phyloP scores from a whole-genome alignment of 37 sponge, comb jelly and placozoan species.

The Cliona cf. orientalis region DNA sequence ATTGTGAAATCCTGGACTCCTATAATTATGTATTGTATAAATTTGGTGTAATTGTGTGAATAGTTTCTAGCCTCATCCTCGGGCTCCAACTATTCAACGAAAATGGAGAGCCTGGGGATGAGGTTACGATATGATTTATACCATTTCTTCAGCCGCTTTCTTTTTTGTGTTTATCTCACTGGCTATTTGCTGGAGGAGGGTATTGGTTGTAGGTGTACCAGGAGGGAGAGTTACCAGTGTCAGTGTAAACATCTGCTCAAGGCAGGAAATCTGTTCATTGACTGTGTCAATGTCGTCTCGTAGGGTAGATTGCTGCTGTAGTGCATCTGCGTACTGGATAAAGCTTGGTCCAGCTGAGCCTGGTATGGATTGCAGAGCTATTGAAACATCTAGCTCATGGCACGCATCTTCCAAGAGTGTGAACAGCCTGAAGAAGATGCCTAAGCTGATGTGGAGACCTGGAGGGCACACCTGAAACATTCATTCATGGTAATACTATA shows the following conservation, averaged over 20 bases:
- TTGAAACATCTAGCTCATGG: slow-evolving; percentile 22
- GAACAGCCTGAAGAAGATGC: slow-evolving; percentile 40
- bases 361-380: not conserved
- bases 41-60: not conserved
- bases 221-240: not conserved
- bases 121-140: not conserved
- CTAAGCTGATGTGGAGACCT: slow-evolving; percentile 50
- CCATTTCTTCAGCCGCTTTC: not conserved
- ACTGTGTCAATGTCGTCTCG: not conserved
- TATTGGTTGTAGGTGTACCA: not conserved
- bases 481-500: too few relatives aligned
- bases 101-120: too few relatives aligned
- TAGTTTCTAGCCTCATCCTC: slow-evolving; percentile 2
- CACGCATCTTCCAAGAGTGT: slow-evolving; percentile 33
- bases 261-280: not conserved
- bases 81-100: too few relatives aligned
- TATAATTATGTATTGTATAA: not conserved
- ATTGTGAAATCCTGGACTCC: not conserved
- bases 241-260: not conserved
- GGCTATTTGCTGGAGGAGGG: not conserved
- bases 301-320: not conserved
- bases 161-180: not conserved
- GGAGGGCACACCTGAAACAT: slow-evolving; percentile 60
- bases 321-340: not conserved
- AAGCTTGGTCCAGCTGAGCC: not conserved